Percentiles rank a stretch among this genome's conserved stretches.
phyloP scores from a whole-genome alignment of 2,797 vertebrate genomes.

The Lacerta viridis region DNA sequence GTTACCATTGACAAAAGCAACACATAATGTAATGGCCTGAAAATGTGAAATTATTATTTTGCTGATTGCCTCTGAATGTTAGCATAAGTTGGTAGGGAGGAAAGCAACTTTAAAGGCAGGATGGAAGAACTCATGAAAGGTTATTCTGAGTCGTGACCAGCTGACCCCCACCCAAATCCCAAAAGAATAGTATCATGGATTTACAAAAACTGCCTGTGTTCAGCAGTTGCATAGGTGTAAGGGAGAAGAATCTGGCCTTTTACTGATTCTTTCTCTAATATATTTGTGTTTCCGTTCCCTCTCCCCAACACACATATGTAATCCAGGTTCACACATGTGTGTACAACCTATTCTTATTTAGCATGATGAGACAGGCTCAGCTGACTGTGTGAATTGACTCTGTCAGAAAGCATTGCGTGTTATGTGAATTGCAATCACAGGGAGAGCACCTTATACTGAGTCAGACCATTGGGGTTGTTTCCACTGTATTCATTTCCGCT shows the following conservation, averaged over 20 bases:
- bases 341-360: neutral
- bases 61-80: conserved; percentile 69
- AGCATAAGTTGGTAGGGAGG: conserved; percentile 42
- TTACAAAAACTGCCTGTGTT: conserved; percentile 20
- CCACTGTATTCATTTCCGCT: neutral
- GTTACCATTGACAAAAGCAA: conserved; percentile 80
- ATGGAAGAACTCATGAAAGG: conserved; percentile 48
- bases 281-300: neutral
- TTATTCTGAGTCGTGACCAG: conserved; percentile 34
- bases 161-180: neutral
- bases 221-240: neutral
- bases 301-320: neutral
- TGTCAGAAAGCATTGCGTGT: neutral
- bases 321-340: neutral
- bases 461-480: too few species aligned
- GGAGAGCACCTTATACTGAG: too few species aligned
- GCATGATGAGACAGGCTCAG: too few species aligned
- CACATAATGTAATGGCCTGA: conserved; percentile 79
- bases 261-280: neutral
- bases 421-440: neutral
- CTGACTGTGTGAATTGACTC: neutral
- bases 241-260: conserved; percentile 18
- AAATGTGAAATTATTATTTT: conserved; percentile 78
- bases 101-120: conserved; percentile 37
- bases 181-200: neutral